Evolutionary conservation across 2,113 vertebrate genomes (phyloP), one percentile per base, ranked within the genome.

Genomic region (Dipodomys stephensi): DNA sequence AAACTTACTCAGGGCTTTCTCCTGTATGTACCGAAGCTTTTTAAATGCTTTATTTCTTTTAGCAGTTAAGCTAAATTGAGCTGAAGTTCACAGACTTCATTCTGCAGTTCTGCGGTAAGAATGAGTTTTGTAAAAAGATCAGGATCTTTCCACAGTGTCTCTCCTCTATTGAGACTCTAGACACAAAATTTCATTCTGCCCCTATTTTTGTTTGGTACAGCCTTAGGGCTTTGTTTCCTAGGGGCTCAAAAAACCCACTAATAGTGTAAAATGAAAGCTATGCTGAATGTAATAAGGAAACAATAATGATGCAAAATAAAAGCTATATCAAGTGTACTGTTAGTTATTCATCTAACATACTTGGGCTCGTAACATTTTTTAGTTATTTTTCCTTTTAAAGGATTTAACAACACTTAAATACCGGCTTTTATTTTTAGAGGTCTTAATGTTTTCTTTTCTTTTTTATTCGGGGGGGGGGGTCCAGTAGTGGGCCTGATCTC

Each of bases 1-100:
- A 86, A 99, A 99, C 96, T 98, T 99, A 96, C 98, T 98, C 96
- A 99, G 98, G 44, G 99, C 99, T 98, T 99, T 99, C 97, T 99
- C 99, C 89, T 99, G 99, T 78, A 99, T 98, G 64, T 98, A 97
- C 95, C 99, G 99, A 90, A 99, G 98, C 97, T 99, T 99, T 98
- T 98, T 99, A 92, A 99, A 98, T 35, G 98, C 96, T 87, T 98
- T 99, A 97, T 99, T 99, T 99, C 99, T 95, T 99, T 99, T 96
- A 99, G 98, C 94, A 99, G 97, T 96, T 99, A 98, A 27, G 99
- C 98, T 4, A 98, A 98, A 90, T 98, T 99, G 97, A 98, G 98
- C 93, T 99, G 99, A 69, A 99, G 98, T 94, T 99, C 99, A 32
- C 98, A 96, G 71, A 99, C 98, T 64, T 99, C 98, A 25, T 99